Percentiles rank a stretch among this genome's conserved stretches.
These are phyloP conservation scores for Cyprinella venusta DNA, from an alignment of 2,797 vertebrate genomes.

Conservation along the genomic window DNA sequence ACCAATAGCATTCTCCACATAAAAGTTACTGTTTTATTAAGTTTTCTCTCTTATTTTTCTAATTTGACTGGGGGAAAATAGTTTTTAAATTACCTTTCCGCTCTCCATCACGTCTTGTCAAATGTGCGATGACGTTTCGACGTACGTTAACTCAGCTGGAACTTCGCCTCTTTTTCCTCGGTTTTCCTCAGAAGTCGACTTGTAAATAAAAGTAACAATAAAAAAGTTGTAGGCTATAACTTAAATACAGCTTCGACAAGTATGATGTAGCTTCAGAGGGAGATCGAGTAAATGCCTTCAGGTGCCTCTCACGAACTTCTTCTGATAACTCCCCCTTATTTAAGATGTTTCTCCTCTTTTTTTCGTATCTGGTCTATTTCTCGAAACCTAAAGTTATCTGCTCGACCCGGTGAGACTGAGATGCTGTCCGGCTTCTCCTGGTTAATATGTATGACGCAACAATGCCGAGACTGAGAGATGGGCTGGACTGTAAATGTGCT, in stretches of 20 bases:
- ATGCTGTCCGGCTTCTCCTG: background rate
- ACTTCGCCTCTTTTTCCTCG: background rate
- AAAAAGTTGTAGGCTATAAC: background rate
- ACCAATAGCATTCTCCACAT: background rate
- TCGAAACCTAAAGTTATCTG: background rate
- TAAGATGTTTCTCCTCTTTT: background rate
- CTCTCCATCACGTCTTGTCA: slow-evolving; percentile 45
- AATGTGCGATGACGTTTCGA: background rate
- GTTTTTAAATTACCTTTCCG: slow-evolving; percentile 48
- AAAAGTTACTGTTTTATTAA: no score
- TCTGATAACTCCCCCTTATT: background rate
- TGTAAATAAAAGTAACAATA: slow-evolving; percentile 3
- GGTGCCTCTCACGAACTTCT: background rate
- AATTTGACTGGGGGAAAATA: background rate
- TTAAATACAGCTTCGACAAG: background rate
- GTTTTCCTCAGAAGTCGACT: background rate
- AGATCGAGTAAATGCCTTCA: slow-evolving; percentile 43
- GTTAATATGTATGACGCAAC: slow-evolving; percentile 52
- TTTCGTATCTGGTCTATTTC: background rate
- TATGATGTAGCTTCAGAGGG: background rate
- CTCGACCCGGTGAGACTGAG: slow-evolving; percentile 24
- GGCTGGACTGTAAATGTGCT: background rate
- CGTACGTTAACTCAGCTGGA: background rate
- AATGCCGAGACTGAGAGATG: background rate
- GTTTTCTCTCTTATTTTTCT: no score